Percentiles rank a stretch among this genome's conserved stretches.
Evolutionary conservation across 2,888 invertebrate genomes (phyloP).

Genomic region (Chrysomela aeneicollis): DNA sequence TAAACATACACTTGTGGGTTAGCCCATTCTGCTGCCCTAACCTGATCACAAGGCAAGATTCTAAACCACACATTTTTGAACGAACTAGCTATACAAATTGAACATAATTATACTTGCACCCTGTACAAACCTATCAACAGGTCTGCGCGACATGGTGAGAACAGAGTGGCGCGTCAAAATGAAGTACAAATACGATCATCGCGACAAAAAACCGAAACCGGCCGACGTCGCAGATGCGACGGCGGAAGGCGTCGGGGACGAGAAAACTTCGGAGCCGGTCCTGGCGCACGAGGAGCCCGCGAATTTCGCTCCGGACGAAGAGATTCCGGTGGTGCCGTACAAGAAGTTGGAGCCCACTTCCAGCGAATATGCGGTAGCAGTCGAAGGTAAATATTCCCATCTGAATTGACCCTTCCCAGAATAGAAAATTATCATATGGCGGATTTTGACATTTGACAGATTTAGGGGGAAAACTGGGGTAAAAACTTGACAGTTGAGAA

Average conservation of each 20-base stretch:
- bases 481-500: no score
- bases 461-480: no score
- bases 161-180: conserved; percentile 54
- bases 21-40: no score
- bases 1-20: no score
- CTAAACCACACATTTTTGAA: no score
- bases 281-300: conserved; percentile 23
- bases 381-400: conserved; percentile 40
- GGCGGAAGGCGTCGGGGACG: conserved; percentile 24
- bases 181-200: conserved; percentile 53
- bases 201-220: conserved; percentile 40
- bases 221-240: conserved; percentile 29
- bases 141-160: conserved; percentile 46
- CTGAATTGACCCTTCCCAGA: no score
- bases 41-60: no score
- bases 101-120: neutral
- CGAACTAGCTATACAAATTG: no score
- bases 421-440: no score
- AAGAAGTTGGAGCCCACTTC: conserved; percentile 53
- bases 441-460: no score
- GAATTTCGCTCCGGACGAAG: conserved; percentile 40
- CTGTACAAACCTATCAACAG: no score
- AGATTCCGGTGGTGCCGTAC: conserved; percentile 55
- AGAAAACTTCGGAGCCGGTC: conserved; percentile 15
- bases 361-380: conserved; percentile 43